Percentiles rank a stretch among this genome's conserved stretches.
These are phyloP conservation scores for Oscheius onirici DNA, from an alignment of 2,888 invertebrate species.

Conservation along the genomic window DNA sequence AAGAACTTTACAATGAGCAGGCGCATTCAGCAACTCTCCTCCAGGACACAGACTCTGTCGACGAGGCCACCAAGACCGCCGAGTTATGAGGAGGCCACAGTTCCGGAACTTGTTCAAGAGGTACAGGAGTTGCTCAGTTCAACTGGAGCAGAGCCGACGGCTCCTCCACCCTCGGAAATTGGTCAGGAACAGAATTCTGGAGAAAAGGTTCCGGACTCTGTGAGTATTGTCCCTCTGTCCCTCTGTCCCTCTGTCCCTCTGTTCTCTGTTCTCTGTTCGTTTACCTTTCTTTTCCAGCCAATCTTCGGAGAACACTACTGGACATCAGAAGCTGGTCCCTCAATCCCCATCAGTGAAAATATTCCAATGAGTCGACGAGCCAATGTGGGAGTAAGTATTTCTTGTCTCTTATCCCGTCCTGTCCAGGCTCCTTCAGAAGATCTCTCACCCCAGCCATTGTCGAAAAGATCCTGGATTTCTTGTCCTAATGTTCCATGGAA, in stretches of 20 bases:
- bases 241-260: neutral
- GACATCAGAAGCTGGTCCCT: neutral
- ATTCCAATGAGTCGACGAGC: no score
- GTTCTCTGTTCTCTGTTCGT: neutral
- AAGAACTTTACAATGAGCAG: no score
- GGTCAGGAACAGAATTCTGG: neutral
- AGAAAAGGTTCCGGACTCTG: no score
- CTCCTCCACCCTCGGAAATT: constrained; percentile 1
- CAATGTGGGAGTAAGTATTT: no score
- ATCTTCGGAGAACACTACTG: neutral
- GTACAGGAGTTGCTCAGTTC: neutral
- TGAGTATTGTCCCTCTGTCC: neutral
- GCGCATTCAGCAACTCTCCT: constrained; percentile 1
- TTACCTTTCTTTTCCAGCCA: neutral
- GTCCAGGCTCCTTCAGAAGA: neutral
- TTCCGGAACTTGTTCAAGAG: neutral
- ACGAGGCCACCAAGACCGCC: constrained; percentile 1
- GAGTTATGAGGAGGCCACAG: neutral
- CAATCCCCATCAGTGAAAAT: neutral
- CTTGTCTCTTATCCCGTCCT: neutral
- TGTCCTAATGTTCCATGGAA: neutral
- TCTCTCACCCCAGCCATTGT: neutral
- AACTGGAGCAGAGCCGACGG: neutral
- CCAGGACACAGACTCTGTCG: neutral
- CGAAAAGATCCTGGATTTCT: neutral